Evolutionary conservation across 2,797 vertebrate species (phyloP).

Genomic region (Sebastolobus alascanus): DNA sequence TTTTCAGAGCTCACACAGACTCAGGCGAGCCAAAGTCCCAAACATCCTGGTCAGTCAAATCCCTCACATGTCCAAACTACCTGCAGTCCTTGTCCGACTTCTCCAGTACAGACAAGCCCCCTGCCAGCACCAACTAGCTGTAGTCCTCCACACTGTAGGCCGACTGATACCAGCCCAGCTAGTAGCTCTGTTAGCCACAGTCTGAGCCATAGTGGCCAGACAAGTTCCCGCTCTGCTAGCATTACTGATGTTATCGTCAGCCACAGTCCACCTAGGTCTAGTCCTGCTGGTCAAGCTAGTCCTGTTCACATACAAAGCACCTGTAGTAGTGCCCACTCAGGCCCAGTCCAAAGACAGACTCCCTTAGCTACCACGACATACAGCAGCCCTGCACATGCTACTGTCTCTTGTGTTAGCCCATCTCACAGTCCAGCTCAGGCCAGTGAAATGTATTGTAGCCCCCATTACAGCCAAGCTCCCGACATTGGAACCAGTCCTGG

Average conservation of each 20-base stretch:
- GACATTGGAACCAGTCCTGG: slow-evolving; percentile 33
- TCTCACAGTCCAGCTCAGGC: slow-evolving; percentile 47
- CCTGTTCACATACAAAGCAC: slow-evolving; percentile 46
- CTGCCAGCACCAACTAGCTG: slow-evolving; percentile 12
- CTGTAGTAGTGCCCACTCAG: slow-evolving; percentile 31
- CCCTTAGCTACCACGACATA: slow-evolving; percentile 12
- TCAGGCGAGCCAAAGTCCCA: not conserved
- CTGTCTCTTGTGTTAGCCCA: slow-evolving; percentile 35
- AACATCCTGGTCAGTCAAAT: slow-evolving; percentile 24
- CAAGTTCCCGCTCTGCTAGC: not conserved
- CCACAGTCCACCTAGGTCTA: slow-evolving; percentile 54
- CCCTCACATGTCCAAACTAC: slow-evolving; percentile 21
- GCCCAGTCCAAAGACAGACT: slow-evolving; percentile 33
- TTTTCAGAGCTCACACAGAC: not conserved
- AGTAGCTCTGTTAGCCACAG: slow-evolving; percentile 29
- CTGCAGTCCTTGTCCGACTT: slow-evolving; percentile 18
- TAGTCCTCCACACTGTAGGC: slow-evolving; percentile 68
- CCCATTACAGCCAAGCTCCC: not conserved
- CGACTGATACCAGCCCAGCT: slow-evolving; percentile 15
- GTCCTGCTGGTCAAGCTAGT: slow-evolving; percentile 72
- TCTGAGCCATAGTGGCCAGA: slow-evolving; percentile 39
- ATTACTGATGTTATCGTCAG: slow-evolving; percentile 7
- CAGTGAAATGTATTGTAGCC: slow-evolving; percentile 2
- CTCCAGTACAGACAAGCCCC: slow-evolving; percentile 12
- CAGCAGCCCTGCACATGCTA: slow-evolving; percentile 43